Evolutionary conservation across 1,140 invertebrate species (phyloP).

Genomic region (Lasioglossum baleicum): DNA sequence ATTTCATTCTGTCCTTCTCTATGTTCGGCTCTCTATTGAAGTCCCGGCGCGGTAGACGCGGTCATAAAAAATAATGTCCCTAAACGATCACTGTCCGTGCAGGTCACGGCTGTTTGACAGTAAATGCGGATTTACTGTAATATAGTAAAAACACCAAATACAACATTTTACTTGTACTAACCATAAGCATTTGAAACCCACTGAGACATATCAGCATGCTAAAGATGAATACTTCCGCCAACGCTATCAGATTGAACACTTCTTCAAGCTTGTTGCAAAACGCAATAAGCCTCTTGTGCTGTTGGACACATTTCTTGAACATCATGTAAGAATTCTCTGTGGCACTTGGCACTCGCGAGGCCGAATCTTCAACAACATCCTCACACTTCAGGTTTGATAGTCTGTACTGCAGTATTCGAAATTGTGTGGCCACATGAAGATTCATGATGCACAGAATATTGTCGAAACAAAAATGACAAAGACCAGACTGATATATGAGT

Average conservation of each 20-base stretch:
- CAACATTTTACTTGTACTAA: conserved; percentile 15
- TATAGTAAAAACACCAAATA: not conserved
- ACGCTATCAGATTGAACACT: conserved; percentile 27
- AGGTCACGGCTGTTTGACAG: too few relatives aligned
- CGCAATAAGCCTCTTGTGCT: conserved; percentile 46
- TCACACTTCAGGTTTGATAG: not conserved
- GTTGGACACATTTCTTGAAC: conserved; percentile 16
- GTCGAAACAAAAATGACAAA: conserved; percentile 59
- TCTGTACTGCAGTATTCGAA: conserved; percentile 56
- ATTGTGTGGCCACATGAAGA: conserved; percentile 51
- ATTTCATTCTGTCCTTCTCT: too few relatives aligned
- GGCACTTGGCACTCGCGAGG: not conserved
- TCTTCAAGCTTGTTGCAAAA: conserved; percentile 38
- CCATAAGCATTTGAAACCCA: conserved; percentile 49
- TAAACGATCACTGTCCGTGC: too few relatives aligned
- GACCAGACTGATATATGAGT: conserved; percentile 36
- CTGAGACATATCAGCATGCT: conserved; percentile 40
- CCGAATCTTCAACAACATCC: not conserved
- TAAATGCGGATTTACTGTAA: too few relatives aligned
- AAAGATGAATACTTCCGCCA: conserved; percentile 36
- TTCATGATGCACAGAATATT: conserved; percentile 54
- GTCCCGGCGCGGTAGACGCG: too few relatives aligned
- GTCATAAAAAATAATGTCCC: too few relatives aligned
- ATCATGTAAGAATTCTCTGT: conserved; percentile 8
- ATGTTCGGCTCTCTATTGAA: too few relatives aligned